Evolutionary conservation across 2,113 vertebrate species (phyloP).

Genomic region (Lepus americanus): DNA sequence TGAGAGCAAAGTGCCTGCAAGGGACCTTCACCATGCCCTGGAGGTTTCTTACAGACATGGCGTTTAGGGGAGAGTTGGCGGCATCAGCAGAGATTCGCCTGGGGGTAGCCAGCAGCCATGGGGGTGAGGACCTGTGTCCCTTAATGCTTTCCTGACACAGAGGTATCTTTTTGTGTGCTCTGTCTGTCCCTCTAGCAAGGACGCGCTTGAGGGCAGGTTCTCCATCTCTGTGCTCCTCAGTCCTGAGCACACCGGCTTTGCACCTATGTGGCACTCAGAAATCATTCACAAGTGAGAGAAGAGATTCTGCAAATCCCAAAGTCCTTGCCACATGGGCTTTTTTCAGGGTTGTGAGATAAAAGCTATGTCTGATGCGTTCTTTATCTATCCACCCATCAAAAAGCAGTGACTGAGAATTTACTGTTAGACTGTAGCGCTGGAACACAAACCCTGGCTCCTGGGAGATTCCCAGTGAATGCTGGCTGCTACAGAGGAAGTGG

Average conservation of each 20-base stretch:
- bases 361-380: not conserved
- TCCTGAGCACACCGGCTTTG: not conserved
- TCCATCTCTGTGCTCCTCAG: not conserved
- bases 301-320: conserved; percentile 12
- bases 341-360: conserved; percentile 4
- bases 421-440: not conserved
- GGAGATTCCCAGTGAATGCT: not conserved
- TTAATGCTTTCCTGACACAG: not conserved
- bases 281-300: conserved; percentile 13
- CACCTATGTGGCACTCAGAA: not conserved
- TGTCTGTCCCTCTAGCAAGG: not conserved
- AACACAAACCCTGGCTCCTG: not conserved
- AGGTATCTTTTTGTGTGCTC: too few relatives aligned
- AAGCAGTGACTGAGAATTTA: not conserved
- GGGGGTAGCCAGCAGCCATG: not conserved
- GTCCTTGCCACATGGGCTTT: not conserved
- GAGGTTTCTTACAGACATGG: not conserved
- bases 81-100: not conserved
- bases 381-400: not conserved
- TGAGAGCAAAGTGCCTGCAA: not conserved
- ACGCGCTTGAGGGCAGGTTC: not conserved
- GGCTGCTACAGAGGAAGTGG: not conserved
- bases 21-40: not conserved
- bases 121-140: not conserved
- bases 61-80: not conserved